Evolutionary conservation across 2,888 invertebrate species (phyloP), one percentile per base, ranked within the genome.

Genomic region (Harmothoe impar): DNA sequence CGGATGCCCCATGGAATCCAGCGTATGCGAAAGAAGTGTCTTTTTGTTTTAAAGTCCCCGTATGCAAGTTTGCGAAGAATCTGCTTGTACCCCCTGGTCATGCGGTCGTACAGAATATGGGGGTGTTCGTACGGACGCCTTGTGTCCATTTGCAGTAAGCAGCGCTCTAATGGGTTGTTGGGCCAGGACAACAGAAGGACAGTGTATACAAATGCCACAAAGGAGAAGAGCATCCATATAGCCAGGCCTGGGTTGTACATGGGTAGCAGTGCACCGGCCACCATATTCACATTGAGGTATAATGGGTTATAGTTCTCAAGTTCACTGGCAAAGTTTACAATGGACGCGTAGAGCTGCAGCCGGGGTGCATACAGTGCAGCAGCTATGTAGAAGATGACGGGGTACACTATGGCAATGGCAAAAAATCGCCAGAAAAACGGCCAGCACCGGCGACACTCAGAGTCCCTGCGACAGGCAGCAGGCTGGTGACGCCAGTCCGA

Each of bases 401-500:
- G 93, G 89, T 93, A 93, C 35, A 93, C 72, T 56, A 92, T 85
- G 15, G 91, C 56, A 5, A 93, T 90, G 29, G 91, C 92, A 31
- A 93, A 56, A 72, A 92, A 81, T 0, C 93, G 90, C 90, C 93
- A 91, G 72, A 91, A 91, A 25, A 90, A 54, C 29, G 92, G 68
- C 91, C 92, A 93, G 62, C 89, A 92, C 52, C 90, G 56, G 17
- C 90, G 89, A 89, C 92, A 92, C 25, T 72, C 89, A 0, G 92
- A 91, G 17, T 90, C 31, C 29, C 68, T 78, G 31, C 86, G 56
- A 68, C 93, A 93, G 33, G 91, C 68, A 15, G 72, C n/a, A 12
- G 93, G 93, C 88, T 93, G 93, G 62, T 92, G 90, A 12, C 90
- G 62, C 93, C 93, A 93, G 54, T 92, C 90, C 0, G 92, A 91